Percentiles rank a stretch among this genome's conserved stretches.
Conservation (phyloP, 2,113 vertebrate genomes). For the Psilopsiagon aurifrons region DNA sequence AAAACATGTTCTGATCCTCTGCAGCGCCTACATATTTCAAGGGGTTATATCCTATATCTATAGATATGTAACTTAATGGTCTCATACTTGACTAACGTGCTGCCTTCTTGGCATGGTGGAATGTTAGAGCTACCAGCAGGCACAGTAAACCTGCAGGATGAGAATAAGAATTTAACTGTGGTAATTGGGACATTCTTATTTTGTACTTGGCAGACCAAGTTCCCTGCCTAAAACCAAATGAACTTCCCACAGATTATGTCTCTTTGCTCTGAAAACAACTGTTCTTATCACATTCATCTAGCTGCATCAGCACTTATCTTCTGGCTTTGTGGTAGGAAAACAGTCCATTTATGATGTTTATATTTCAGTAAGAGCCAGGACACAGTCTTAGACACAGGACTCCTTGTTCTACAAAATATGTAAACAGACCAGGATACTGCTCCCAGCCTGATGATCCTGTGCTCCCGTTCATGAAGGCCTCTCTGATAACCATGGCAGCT, state of each 20-base stretch:
- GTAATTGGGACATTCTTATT: background rate
- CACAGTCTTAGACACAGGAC: background rate
- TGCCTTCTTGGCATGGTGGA: background rate
- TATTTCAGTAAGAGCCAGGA: background rate
- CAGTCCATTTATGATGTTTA: background rate
- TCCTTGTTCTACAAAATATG: background rate
- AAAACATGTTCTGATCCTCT: background rate
- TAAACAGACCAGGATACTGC: background rate
- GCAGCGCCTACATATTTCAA: constrained; percentile 10
- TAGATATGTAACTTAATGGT: background rate
- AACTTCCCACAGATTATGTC: background rate
- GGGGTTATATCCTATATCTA: background rate
- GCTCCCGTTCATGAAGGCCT: background rate
- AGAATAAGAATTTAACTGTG: background rate
- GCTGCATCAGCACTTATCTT: background rate
- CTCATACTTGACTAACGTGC: background rate
- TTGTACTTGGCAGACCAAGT: background rate
- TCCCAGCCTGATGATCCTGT: rapidly evolving
- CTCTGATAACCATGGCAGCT: background rate
- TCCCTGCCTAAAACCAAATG: background rate
- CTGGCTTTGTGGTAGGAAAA: constrained; percentile 15
- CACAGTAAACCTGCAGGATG: background rate
- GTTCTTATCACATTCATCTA: background rate
- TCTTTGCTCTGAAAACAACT: background rate
- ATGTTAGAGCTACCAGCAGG: background rate